Evolutionary conservation across 30 jellyfish, hydroid and myxozoan genomes (phyloP), one percentile per base, ranked within the genome.

Genomic region (Morbakka virulenta): DNA sequence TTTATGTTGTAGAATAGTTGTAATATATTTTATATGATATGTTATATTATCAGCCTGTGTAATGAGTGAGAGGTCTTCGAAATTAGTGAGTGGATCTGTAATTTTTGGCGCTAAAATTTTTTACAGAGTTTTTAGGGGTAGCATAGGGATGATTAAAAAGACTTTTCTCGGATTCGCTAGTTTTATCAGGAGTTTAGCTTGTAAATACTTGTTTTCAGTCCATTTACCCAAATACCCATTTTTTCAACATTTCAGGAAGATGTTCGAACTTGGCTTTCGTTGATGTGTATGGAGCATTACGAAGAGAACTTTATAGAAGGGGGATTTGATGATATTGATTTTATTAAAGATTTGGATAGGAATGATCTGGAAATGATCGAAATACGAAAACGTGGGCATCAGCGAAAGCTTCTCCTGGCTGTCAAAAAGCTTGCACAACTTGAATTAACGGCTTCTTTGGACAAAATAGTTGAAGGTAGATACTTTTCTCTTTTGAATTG

Each of bases 271-370:
- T 93, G 99, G 99, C 79, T 93, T 33, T 77, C 74, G 2, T 61
- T 70, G 32, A 74, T 93, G 13, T 81, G 88, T 32, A 36, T 93
- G 83, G 66, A 74, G 1, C 65, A 51, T 11, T 93, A 93, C 64
- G 99, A 93, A 61, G 83, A 81, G 35, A 93, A 93, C 66, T 93
- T 93, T 69, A 89, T 93, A 31, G 99, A 93, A 52, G 99, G 99
- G 2, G 99, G 99, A 1, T 93, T 93, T 53, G 99, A 93, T 64
- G 99, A 93, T 61, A 93, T 93, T 78, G 99, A 93, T 72, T 93
- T 93, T 69, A 86, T 93, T 52, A 93, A 93, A 76, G 99, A 93
- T 71, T 74, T 93, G 35, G 99, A 93, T 70, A 70, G 35, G 29
- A 69, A 90, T 57, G 99, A 93, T 83, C 62, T 93, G 65, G 97